Percentiles rank a stretch among this genome's conserved stretches.
Evolutionary conservation across 2,888 invertebrate species (phyloP).

Genomic region (Cotesia congregata): DNA sequence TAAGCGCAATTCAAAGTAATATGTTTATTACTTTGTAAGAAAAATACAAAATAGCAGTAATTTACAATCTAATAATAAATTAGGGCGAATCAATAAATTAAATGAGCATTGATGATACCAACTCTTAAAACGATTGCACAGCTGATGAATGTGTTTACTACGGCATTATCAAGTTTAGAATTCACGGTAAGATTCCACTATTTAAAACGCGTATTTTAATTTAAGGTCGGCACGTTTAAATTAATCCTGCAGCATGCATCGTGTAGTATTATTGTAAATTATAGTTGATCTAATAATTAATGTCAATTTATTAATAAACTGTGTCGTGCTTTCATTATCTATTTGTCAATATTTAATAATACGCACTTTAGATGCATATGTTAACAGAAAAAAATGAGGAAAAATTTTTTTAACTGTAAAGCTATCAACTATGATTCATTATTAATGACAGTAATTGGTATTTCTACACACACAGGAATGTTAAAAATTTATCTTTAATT

Average conservation of each 20-base stretch:
- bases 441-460: too few species aligned
- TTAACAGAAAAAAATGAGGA: not conserved
- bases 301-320: not conserved
- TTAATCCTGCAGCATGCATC: not conserved
- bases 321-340: not conserved
- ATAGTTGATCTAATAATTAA: not conserved
- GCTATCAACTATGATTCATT: too few species aligned
- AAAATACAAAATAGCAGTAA: too few species aligned
- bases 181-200: conserved; percentile 12
- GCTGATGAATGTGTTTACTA: conserved; percentile 9
- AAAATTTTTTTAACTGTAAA: not conserved
- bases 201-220: conserved; percentile 9
- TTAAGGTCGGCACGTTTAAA: conserved; percentile 2
- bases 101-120: not conserved
- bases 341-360: not conserved
- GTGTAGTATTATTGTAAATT: not conserved
- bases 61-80: not conserved
- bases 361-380: not conserved
- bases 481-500: too few species aligned
- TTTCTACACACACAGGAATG: too few species aligned
- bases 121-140: not conserved
- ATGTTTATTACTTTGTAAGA: too few species aligned
- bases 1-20: too few species aligned
- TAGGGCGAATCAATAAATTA: not conserved
- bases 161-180: not conserved